Evolutionary conservation across 2,113 vertebrate genomes (phyloP).

Genomic region (Clarias batrachus): DNA sequence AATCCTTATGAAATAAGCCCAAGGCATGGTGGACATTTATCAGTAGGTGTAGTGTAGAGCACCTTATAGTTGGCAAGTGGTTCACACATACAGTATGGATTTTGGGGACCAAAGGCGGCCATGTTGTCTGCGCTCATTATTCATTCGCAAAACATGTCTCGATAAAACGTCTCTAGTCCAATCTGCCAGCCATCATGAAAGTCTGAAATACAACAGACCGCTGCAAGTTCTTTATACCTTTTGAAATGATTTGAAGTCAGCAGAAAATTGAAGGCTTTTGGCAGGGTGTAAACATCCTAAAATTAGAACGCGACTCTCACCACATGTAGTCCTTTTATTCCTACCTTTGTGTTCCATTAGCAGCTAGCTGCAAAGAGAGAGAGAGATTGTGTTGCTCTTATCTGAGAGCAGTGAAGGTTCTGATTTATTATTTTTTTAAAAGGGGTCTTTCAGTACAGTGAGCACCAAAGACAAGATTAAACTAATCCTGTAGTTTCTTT

Average conservation of each 20-base stretch:
- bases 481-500: background rate
- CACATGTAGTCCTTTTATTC: background rate
- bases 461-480: background rate
- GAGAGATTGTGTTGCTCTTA: background rate
- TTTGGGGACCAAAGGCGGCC: background rate
- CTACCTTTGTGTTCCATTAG: background rate
- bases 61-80: background rate
- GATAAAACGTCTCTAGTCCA: background rate
- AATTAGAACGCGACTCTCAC: background rate
- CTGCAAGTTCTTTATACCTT: background rate
- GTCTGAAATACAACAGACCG: background rate
- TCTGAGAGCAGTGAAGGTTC: background rate
- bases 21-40: background rate
- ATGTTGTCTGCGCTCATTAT: background rate
- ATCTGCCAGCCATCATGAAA: background rate
- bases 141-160: background rate
- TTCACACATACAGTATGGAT: background rate
- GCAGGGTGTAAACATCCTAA: background rate
- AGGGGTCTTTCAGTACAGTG: background rate
- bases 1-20: background rate
- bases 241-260: background rate
- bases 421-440: background rate
- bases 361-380: background rate
- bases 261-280: constrained; percentile 21
- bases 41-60: background rate